Evolutionary conservation across 2,888 invertebrate genomes (phyloP), one percentile per base, ranked within the genome.

Genomic region (Aleiodes alternator): DNA sequence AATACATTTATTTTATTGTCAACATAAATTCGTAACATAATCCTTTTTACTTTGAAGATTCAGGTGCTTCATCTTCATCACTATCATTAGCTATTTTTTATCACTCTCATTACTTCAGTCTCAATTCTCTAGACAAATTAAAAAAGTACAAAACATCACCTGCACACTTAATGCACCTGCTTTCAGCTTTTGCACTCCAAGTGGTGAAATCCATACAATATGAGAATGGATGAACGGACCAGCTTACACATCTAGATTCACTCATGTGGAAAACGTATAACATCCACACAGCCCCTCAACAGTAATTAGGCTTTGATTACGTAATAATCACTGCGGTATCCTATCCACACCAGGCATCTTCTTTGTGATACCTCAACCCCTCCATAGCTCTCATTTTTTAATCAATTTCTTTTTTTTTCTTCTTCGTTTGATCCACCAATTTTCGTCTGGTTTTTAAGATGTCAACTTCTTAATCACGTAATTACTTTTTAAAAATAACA

Each of bases 271-370:
- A 85, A 83, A 81, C 80, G 80, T 73, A 80, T 78, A 69, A 78
- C 79, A 80, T 81, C 50, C 72, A 80, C 80, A 80, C 80, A 43
- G 11, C 9, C 43, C 38, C 38, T 38, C 43, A 55, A 82, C 80
- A 84, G 85, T 85, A 85, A 86, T 86, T 86, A 86, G 81, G 11
- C 80, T 78, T 84, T 84, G 83, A 84, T 86, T 87, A 84, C 82
- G 84, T 83, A 84, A 87, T 85, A 87, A 86, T 85, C 82, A 80
- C 81, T 14, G 64, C 75, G 76, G 76, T 77, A n/a, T n/a, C n/a
- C n/a, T n/a, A n/a, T n/a, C n/a, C n/a, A 76, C 70, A 53, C 76
- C 76, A 66, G 74, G 59, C 55, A 75, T 75, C 68, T 70, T 73
- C 71, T 43, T 12, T 61, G 55, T 16, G 14, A 55, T 55, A n/a